These are phyloP conservation scores for Maconellicoccus hirsutus DNA, from an alignment of 1,140 invertebrate genomes.

Conservation along the genomic window DNA sequence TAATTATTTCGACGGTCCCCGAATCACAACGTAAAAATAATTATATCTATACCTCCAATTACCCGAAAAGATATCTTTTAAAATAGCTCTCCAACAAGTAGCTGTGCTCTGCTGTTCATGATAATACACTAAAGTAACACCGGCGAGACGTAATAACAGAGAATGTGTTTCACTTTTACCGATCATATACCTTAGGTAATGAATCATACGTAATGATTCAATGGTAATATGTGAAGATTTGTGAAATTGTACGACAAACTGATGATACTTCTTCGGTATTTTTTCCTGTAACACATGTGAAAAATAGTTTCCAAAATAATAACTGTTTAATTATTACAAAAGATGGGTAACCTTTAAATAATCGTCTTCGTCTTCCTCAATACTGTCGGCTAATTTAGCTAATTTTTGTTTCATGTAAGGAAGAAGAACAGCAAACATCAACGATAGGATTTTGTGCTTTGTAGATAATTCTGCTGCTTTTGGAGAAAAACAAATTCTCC, in stretches of 20 bases:
- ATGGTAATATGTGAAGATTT: neutral
- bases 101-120: neutral
- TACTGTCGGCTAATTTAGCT: neutral
- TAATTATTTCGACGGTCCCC: too few species aligned
- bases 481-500: neutral
- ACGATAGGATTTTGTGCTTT: neutral
- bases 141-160: conserved; percentile 18
- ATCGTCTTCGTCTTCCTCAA: neutral
- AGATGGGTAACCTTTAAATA: neutral
- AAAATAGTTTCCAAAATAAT: neutral
- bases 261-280: neutral
- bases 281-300: neutral
- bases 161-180: conserved; percentile 26
- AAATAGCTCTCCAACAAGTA: neutral
- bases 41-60: neutral
- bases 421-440: neutral
- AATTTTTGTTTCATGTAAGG: neutral
- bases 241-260: neutral
- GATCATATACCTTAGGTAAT: conserved; percentile 27
- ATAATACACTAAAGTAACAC: conserved; percentile 24
- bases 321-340: neutral
- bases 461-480: neutral
- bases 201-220: conserved; percentile 25
- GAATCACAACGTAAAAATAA: neutral
- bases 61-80: conserved; percentile 9